These are phyloP conservation scores for Chrysolina haemoptera DNA, from an alignment of 2,888 invertebrate species.

Conservation along the genomic window DNA sequence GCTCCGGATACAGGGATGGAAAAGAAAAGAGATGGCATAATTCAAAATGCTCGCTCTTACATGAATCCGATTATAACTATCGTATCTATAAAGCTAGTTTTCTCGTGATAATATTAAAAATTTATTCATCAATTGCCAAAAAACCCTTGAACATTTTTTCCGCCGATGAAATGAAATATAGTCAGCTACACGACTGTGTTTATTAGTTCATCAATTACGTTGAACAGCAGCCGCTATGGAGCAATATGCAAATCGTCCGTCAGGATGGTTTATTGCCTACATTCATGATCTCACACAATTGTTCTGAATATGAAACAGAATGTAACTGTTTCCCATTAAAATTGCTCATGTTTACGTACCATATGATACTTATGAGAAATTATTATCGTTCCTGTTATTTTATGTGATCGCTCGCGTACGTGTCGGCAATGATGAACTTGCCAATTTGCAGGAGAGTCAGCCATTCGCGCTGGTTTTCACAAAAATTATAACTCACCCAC, in stretches of 20 bases:
- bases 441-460: constrained; percentile 13
- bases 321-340: constrained; percentile 46
- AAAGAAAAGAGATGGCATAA: too few relatives aligned
- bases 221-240: constrained; percentile 33
- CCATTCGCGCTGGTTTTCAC: neutral
- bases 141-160: constrained; percentile 20
- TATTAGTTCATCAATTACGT: constrained; percentile 48
- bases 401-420: constrained; percentile 8
- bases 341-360: constrained; percentile 41
- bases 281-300: constrained; percentile 46
- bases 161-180: constrained; percentile 27
- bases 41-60: too few relatives aligned
- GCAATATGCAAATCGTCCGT: constrained; percentile 46
- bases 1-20: too few relatives aligned
- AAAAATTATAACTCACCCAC: neutral
- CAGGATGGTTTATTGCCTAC: constrained; percentile 43
- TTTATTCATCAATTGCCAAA: neutral
- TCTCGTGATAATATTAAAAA: neutral
- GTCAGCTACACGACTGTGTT: constrained; percentile 30
- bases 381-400: constrained; percentile 40
- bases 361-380: constrained; percentile 41
- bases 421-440: constrained; percentile 16
- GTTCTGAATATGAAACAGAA: constrained; percentile 47
- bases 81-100: neutral
- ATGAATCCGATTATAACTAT: too few relatives aligned